Base-by-base conservation (phyloP, 2,113 vertebrate species). In the Cricetomys ansorgei region DNA sequence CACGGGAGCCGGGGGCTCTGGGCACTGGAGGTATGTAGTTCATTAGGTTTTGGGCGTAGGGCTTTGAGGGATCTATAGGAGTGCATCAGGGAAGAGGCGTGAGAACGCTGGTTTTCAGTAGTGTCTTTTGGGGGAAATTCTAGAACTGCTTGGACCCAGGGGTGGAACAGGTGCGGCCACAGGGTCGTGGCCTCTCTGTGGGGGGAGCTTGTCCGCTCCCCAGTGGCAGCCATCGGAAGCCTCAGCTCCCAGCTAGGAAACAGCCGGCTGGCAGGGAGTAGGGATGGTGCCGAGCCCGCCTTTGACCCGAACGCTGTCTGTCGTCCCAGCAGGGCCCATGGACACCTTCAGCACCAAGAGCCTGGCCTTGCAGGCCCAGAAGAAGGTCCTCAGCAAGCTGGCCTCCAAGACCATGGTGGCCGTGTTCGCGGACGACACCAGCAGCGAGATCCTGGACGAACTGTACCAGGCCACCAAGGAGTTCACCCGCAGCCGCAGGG, bases 301-400 rank as follows among this genome's bases (percentile, higher is more conserved):
- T 29, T 12, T 83, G 76, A 37, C 25, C 40, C 10, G 12, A 57
- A 16, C 15, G 8, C 19, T 12, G 29, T 43, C 40, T 9, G 29
- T 53, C 72, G 27, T 69, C 34, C 10, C 0, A 96, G 0, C 98
- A 99, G 99, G 98, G 62, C 96, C 70, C 59, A 99, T 99, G 99
- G 99, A 99, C 98, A 98, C 99, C 92, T 99, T 99, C 99, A 99
- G 99, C 98, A 99, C 99, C 70, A 99, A 99, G 98, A 99, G 94
- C 97, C 97, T 99, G 97, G 99, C 99, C 75, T 97, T 99, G 77
- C 99, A 99, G 98, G 99, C 99, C 7, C 99, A 99, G 98, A 99
- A 99, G 98, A 99, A 99, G 98, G 98, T 99, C 62, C 99, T 99
- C 98, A 99, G 99, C 98, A 99, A 99, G 98, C 99, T 99, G 99